Evolutionary conservation across 53 echinoderm and acorn worm species (phyloP).

Genomic region (Stichopus horrens): DNA sequence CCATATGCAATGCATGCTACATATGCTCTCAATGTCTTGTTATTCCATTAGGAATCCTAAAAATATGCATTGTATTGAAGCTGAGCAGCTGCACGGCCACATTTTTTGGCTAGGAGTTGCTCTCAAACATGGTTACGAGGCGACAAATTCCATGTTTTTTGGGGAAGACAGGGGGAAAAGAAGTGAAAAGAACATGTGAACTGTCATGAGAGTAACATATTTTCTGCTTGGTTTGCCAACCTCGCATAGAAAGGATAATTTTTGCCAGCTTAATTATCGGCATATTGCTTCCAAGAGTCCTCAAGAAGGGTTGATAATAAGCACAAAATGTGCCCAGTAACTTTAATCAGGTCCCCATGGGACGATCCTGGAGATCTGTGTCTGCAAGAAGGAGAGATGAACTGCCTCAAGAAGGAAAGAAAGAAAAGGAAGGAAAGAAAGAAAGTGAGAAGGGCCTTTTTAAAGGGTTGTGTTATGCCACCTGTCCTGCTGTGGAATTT

Average conservation of each 20-base stretch:
- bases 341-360: conserved; percentile 31
- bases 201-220: not conserved
- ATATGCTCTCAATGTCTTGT: not conserved
- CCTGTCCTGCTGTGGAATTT: not conserved
- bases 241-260: not conserved
- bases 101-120: not conserved
- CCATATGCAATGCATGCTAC: not conserved
- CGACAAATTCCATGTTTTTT: not conserved
- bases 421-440: too few relatives aligned
- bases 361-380: conserved; percentile 24
- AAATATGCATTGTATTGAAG: not conserved
- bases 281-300: not conserved
- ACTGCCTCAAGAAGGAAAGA: not conserved
- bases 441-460: not conserved
- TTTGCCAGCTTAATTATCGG: not conserved
- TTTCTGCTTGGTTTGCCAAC: not conserved
- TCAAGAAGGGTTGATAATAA: not conserved
- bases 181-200: not conserved
- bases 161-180: too few relatives aligned
- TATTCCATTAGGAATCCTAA: not conserved
- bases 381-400: conserved; percentile 15
- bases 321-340: conserved; percentile 4
- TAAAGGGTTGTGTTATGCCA: not conserved
- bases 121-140: not conserved
- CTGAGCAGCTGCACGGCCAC: not conserved